Evolutionary conservation across 2,113 vertebrate species (phyloP).

Genomic region (Turnix velox): DNA sequence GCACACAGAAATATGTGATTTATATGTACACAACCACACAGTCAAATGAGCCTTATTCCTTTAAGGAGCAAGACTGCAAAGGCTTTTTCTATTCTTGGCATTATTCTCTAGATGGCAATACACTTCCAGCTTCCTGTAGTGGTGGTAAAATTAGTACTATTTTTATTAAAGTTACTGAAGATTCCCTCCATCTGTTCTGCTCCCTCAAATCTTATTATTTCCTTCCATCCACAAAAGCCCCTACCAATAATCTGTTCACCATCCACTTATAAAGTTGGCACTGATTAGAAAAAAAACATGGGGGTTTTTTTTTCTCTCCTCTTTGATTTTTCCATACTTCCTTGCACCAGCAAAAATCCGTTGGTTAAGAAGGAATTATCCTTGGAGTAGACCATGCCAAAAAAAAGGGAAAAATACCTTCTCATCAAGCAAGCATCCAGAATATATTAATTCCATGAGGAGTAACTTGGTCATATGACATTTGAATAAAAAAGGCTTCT

Average conservation of each 20-base stretch:
- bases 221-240: neutral
- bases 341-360: neutral
- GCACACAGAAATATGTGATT: neutral
- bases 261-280: neutral
- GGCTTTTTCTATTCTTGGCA: neutral
- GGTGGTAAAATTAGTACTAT: neutral
- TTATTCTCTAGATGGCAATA: neutral
- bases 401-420: neutral
- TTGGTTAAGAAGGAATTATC: neutral
- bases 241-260: neutral
- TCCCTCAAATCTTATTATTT: neutral
- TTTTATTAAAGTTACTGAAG: neutral
- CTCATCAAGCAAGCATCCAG: neutral
- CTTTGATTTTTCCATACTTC: neutral
- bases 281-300: neutral
- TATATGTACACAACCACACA: neutral
- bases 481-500: neutral
- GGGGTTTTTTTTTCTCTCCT: fast-evolving
- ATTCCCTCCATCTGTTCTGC: neutral
- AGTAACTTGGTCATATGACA: neutral
- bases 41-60: neutral
- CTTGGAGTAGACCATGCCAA: neutral
- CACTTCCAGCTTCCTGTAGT: neutral
- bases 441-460: neutral
- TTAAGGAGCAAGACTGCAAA: neutral